Percentiles rank a stretch among this genome's conserved stretches.
phyloP scores from a whole-genome alignment of 2,113 vertebrate species.

The Eonycteris spelaea region DNA sequence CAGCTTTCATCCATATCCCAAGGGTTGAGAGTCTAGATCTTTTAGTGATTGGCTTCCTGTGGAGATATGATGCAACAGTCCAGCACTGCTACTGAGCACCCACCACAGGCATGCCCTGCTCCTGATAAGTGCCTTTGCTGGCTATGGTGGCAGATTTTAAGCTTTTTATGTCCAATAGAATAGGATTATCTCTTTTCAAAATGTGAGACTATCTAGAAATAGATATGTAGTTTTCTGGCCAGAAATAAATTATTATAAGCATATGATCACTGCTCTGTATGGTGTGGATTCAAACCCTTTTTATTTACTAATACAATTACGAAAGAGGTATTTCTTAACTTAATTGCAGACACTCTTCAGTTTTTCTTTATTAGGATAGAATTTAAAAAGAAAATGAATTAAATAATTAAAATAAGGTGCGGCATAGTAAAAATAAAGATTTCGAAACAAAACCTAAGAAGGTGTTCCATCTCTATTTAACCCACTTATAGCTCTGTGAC shows the following conservation, averaged over 20 bases:
- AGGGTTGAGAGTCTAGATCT: neutral
- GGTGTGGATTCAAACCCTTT: neutral
- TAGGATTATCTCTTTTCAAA: neutral
- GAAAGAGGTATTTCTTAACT: neutral
- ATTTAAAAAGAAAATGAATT: neutral
- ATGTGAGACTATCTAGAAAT: neutral
- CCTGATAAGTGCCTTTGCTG: fast-evolving
- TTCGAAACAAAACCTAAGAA: neutral
- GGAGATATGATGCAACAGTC: neutral
- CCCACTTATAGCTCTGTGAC: neutral
- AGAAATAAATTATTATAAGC: neutral
- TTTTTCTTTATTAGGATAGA: neutral
- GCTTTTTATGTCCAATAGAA: fast-evolving
- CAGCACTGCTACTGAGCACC: neutral
- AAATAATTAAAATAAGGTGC: neutral
- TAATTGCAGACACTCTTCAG: neutral
- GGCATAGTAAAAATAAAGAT: neutral
- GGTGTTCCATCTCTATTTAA: fast-evolving
- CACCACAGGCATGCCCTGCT: fast-evolving
- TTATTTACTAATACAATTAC: neutral
- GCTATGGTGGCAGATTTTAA: fast-evolving
- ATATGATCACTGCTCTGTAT: neutral
- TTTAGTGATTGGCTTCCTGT: fast-evolving
- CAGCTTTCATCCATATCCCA: neutral
- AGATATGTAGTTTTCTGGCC: neutral